Percentiles rank a stretch among this genome's conserved stretches.
Evolutionary conservation across 2,797 vertebrate species (phyloP).

Genomic region (Urosaurus nigricauda): DNA sequence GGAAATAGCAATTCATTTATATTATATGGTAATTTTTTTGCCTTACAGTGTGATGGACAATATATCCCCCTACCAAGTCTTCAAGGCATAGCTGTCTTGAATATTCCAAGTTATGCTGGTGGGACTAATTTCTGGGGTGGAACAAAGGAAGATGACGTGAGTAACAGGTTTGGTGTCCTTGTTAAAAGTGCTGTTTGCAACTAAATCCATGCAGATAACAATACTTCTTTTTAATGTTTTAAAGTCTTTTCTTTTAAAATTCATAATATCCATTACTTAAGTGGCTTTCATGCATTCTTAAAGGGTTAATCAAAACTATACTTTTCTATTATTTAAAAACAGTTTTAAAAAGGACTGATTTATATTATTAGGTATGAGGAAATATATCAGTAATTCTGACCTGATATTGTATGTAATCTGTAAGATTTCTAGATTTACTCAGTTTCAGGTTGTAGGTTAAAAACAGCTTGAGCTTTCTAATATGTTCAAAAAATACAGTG

Average conservation of each 20-base stretch:
- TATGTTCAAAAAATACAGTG: background rate
- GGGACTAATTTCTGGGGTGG: constrained; percentile 99
- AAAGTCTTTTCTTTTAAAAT: background rate
- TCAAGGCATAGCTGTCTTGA: constrained; percentile 95
- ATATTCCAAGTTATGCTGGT: constrained; percentile 97
- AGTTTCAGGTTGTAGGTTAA: background rate
- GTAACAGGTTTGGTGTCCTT: constrained; percentile 66
- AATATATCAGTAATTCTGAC: no score
- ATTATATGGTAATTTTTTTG: constrained; percentile 60
- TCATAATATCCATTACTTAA: constrained; percentile 1
- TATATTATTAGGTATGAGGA: background rate
- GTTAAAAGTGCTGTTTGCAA: constrained; percentile 29
- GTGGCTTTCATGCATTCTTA: background rate
- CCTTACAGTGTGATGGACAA: constrained; percentile 93
- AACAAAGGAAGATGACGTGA: constrained; percentile 98
- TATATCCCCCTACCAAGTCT: constrained; percentile 98
- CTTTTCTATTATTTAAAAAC: background rate
- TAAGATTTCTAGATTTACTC: background rate
- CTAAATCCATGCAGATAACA: background rate
- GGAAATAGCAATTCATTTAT: constrained; percentile 34
- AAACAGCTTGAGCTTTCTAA: background rate
- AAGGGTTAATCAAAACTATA: background rate
- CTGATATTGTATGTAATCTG: background rate
- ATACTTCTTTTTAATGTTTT: background rate
- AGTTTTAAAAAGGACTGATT: no score